Evolutionary conservation across 2,797 vertebrate genomes (phyloP), one percentile per base, ranked within the genome.

Genomic region (Trematomus bernacchii): DNA sequence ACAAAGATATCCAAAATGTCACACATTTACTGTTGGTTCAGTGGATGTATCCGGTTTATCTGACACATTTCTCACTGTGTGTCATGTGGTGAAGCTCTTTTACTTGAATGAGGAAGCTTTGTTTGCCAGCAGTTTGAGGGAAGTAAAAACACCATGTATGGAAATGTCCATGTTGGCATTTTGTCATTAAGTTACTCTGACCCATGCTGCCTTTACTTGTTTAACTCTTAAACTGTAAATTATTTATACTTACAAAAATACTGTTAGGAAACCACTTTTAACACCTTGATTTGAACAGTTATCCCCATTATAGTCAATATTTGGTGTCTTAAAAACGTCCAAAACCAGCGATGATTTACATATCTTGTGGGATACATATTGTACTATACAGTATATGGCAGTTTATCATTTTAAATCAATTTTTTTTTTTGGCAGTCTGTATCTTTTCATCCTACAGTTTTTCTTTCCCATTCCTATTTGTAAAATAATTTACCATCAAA

Each of bases 1-100:
- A 47, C 12, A 40, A n/a, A n/a, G n/a, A n/a, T n/a, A n/a, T n/a
- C n/a, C n/a, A 30, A 42, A 37, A 43, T 73, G 4, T 68, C 57
- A 63, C 43, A 61, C 43, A 2, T 43, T 18, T 70, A 10, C 9
- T 7, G 4, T 55, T 55, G 21, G 15, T 47, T 59, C 3, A 40
- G 27, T 27, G 27, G 27, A 27, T 27, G 27, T 27, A 27, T 27
- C 27, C 27, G 3, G 19, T 47, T 64, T 2, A 19, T 30, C 8
- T 62, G 46, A 53, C 10, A 2, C 3, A 62, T 61, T 64, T 64
- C 54, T 44, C 52, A 46, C n/a, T 44, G 12, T 37, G 18, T 18
- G 42, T 23, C 15, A 15, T 46, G 40, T 66, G 53, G 44, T 50
- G 0, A 0, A 23, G 4, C 33, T 66, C 33, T 43, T 30, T 50